Percentiles rank a stretch among this genome's conserved stretches.
Conservation (phyloP, 2,113 vertebrate species). For the Rhodinocichla rosea region DNA sequence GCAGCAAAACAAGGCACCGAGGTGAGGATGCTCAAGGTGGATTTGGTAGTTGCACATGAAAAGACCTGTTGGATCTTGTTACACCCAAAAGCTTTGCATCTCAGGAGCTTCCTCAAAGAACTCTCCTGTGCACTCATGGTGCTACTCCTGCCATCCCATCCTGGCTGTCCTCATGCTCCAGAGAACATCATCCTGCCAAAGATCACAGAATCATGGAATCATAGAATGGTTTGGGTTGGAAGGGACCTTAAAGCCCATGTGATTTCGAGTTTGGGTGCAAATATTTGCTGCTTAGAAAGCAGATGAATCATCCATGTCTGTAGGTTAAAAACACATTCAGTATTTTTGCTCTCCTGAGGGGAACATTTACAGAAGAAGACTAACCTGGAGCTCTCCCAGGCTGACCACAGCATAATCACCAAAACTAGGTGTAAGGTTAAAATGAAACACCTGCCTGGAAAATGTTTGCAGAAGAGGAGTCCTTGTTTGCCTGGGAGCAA, state of each 20-base stretch:
- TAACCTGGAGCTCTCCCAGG: background rate
- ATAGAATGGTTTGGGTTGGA: background rate
- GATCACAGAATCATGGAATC: background rate
- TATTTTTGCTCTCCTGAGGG: background rate
- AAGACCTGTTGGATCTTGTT: background rate
- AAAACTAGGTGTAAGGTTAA: background rate
- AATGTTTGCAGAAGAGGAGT: constrained; percentile 1
- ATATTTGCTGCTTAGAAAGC: background rate
- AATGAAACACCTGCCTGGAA: constrained; percentile 1
- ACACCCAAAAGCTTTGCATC: background rate
- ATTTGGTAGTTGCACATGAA: background rate
- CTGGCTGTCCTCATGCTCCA: background rate
- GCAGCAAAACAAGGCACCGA: background rate
- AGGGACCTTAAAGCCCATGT: background rate
- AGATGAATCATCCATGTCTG: background rate
- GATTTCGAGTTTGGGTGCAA: background rate
- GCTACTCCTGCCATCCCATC: background rate
- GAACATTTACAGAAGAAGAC: background rate
- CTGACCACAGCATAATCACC: background rate
- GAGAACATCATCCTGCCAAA: background rate
- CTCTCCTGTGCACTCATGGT: background rate
- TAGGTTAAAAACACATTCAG: background rate
- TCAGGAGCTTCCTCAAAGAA: background rate
- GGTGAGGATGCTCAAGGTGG: background rate
- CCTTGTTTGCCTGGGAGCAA: constrained; percentile 10